phyloP scores from a whole-genome alignment of 2,888 invertebrate genomes.

The Drosophila formosana region DNA sequence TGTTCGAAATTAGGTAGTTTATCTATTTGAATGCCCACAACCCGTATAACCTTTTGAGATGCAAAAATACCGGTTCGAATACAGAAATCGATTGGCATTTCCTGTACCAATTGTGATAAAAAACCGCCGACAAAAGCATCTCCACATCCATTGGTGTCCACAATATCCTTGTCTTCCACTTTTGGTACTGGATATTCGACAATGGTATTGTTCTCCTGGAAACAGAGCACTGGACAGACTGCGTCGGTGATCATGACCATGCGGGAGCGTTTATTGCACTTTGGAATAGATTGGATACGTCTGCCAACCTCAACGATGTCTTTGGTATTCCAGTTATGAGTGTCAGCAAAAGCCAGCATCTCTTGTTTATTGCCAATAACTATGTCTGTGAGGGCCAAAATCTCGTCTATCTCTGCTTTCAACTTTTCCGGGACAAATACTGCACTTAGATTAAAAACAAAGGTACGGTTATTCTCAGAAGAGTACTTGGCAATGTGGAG shows the following conservation, averaged over 20 bases:
- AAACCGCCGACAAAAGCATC: constrained; percentile 73
- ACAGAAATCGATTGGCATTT: constrained; percentile 70
- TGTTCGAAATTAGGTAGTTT: constrained; percentile 58
- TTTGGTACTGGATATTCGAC: constrained; percentile 62
- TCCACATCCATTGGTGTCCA: constrained; percentile 68
- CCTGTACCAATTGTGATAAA: constrained; percentile 64
- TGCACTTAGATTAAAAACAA: constrained; percentile 67
- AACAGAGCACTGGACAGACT: constrained; percentile 56
- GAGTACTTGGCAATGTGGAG: constrained; percentile 33
- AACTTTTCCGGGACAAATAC: constrained; percentile 58
- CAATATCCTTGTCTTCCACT: constrained; percentile 39
- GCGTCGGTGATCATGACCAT: constrained; percentile 59
- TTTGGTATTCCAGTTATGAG: constrained; percentile 48
- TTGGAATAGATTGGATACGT: constrained; percentile 51
- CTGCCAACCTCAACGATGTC: constrained; percentile 64
- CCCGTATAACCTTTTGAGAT: constrained; percentile 51
- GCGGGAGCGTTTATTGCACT: constrained; percentile 46
- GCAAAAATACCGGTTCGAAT: constrained; percentile 70
- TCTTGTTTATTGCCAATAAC: constrained; percentile 69
- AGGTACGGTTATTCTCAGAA: constrained; percentile 26
- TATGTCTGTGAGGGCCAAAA: constrained; percentile 56
- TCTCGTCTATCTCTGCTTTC: constrained; percentile 26
- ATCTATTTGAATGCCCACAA: constrained; percentile 57
- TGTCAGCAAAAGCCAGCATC: constrained; percentile 46
- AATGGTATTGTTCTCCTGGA: constrained; percentile 54